Conservation (phyloP, 2,888 invertebrate genomes). For the Unio delphinus region DNA sequence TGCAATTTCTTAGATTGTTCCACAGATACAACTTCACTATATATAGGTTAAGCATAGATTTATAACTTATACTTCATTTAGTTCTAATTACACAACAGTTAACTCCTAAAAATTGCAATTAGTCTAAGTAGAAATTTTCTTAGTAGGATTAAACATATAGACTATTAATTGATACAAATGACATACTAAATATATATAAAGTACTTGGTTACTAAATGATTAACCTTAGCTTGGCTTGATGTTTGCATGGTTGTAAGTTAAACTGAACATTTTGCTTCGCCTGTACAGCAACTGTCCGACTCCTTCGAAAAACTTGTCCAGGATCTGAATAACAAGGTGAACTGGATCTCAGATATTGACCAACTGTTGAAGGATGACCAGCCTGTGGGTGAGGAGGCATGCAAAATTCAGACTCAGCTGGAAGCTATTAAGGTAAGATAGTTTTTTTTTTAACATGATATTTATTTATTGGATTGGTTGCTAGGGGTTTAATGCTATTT, state of each 20-base stretch:
- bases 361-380: constrained; percentile 58
- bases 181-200: neutral
- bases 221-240: constrained; percentile 3
- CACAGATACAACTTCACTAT: too few relatives aligned
- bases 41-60: too few relatives aligned
- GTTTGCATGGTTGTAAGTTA: constrained; percentile 2
- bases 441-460: too few relatives aligned
- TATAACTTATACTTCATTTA: too few relatives aligned
- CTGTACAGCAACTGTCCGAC: constrained; percentile 45
- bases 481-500: too few relatives aligned
- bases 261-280: constrained; percentile 1
- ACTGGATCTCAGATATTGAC: constrained; percentile 56
- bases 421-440: constrained; percentile 56
- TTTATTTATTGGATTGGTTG: too few relatives aligned
- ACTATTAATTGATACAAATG: neutral
- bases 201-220: too few relatives aligned
- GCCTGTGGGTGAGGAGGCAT: constrained; percentile 56
- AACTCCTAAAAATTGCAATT: too few relatives aligned
- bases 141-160: too few relatives aligned
- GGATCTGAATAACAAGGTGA: constrained; percentile 55
- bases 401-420: constrained; percentile 52
- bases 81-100: too few relatives aligned
- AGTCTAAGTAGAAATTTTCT: too few relatives aligned
- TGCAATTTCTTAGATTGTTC: too few relatives aligned
- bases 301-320: constrained; percentile 60